Conservation (phyloP, 2,113 vertebrate genomes). For the Amphilophus citrinellus region DNA sequence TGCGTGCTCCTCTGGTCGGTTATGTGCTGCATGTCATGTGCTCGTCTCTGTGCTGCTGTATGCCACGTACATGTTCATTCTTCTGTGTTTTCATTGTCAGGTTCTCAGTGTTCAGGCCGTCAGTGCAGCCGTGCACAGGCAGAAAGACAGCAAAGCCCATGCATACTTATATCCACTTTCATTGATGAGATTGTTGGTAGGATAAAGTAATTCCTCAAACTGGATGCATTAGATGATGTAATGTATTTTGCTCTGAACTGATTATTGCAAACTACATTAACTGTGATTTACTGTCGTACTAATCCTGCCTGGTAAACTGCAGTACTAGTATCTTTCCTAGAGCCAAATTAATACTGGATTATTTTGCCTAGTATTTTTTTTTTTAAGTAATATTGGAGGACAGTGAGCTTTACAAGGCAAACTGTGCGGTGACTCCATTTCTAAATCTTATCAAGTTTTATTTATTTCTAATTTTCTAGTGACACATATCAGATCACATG, state of each 20-base stretch:
- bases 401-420: background rate
- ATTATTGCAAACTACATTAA: constrained; percentile 20
- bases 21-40: background rate
- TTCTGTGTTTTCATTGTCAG: background rate
- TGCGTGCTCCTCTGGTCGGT: background rate
- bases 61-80: background rate
- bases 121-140: background rate
- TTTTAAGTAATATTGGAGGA: background rate
- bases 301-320: constrained; percentile 26
- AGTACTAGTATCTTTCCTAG: background rate
- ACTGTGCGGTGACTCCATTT: background rate
- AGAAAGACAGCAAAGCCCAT: background rate
- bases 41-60: background rate
- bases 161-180: constrained; percentile 1
- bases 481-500: background rate
- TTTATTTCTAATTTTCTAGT: too few relatives aligned
- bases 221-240: constrained; percentile 47
- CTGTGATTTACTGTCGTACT: background rate
- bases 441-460: background rate
- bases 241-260: constrained; percentile 34
- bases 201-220: constrained; percentile 39
- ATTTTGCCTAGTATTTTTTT: background rate
- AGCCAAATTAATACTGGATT: background rate
- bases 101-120: background rate
- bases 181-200: constrained; percentile 38